phyloP scores from a whole-genome alignment of 2,888 invertebrate species.

The Spisula subtruncata region DNA sequence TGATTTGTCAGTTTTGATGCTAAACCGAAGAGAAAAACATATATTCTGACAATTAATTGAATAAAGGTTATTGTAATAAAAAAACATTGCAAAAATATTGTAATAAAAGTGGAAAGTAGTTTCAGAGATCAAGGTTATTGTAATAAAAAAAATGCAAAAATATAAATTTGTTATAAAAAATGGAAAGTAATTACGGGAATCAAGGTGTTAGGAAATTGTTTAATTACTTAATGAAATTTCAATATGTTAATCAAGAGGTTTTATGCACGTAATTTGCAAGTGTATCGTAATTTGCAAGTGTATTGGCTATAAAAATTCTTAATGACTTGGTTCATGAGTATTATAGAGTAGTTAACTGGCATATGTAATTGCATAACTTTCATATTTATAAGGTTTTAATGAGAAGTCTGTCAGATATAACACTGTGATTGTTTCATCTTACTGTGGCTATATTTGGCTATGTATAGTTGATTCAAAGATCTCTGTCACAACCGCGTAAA shows the following conservation, averaged over 20 bases:
- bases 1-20: conserved; percentile 30
- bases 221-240: not conserved
- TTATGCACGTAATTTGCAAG: not conserved
- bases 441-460: no score
- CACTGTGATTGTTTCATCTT: no score
- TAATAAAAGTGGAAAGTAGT: not conserved
- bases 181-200: no score
- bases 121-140: not conserved
- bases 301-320: not conserved
- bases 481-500: no score
- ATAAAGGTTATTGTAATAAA: not conserved
- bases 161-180: not conserved
- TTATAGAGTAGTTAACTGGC: not conserved
- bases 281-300: no score
- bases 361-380: not conserved
- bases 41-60: conserved; percentile 37
- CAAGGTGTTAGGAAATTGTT: not conserved
- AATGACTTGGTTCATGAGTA: not conserved
- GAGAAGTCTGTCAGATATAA: not conserved
- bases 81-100: not conserved
- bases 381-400: not conserved
- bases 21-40: conserved; percentile 21
- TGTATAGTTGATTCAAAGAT: no score
- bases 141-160: not conserved
- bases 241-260: not conserved